A percentile compares a stretch with the other conserved stretches of the same genome.
Evolutionary conservation across 1,140 invertebrate species (phyloP).

Genomic region (Micrasema minimum): DNA sequence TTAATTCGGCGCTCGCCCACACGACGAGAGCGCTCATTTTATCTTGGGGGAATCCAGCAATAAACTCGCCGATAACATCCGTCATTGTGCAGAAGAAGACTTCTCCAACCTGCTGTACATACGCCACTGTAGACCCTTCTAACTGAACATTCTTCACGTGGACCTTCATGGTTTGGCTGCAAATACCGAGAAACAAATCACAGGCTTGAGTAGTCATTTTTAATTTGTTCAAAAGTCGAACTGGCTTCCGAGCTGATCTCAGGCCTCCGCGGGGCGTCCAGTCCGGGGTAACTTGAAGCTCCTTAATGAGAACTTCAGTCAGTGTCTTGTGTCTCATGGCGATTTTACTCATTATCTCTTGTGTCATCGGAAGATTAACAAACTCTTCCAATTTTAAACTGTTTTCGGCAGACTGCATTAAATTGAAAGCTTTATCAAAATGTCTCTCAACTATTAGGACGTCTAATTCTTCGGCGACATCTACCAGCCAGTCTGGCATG

Average conservation of each 20-base stretch:
- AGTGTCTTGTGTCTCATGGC: conserved; percentile 81
- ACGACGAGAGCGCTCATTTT: conserved; percentile 86
- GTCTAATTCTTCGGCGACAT: conserved; percentile 95
- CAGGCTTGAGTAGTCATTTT: conserved; percentile 84
- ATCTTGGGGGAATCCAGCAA: conserved; percentile 81
- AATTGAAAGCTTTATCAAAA: conserved; percentile 92
- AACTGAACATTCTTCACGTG: conserved; percentile 87
- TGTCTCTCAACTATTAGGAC: conserved; percentile 97
- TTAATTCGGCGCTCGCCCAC: conserved; percentile 90
- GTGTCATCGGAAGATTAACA: conserved; percentile 59
- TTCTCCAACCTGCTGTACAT: conserved; percentile 85
- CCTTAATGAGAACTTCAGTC: conserved; percentile 87
- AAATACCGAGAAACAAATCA: conserved; percentile 86
- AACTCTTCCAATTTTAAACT: conserved; percentile 63
- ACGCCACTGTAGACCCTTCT: conserved; percentile 87
- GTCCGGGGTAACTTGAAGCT: conserved; percentile 87
- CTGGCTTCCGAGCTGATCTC: conserved; percentile 84
- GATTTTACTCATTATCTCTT: conserved; percentile 67
- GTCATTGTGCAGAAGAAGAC: conserved; percentile 90
- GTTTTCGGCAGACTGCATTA: conserved; percentile 75
- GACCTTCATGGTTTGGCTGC: conserved; percentile 84
- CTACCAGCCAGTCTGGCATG: conserved; percentile 89
- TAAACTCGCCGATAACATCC: conserved; percentile 89
- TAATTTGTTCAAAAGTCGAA: conserved; percentile 87
- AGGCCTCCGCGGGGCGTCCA: conserved; percentile 94